Evolutionary conservation across 2,888 invertebrate genomes (phyloP), one percentile per base, ranked within the genome.

Genomic region (Microplitis deprimator): DNA sequence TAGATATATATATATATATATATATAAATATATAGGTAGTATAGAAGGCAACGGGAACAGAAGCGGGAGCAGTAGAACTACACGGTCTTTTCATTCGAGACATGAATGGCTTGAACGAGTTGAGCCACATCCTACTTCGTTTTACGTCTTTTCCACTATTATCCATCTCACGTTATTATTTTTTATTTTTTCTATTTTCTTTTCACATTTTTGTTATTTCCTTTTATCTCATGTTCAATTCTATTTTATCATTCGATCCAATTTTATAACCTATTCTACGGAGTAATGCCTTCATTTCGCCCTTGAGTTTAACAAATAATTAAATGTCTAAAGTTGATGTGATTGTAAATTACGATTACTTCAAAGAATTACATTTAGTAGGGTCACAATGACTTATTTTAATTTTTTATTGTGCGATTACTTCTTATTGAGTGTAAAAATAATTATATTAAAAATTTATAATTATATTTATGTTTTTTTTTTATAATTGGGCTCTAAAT

Each of bases 21-120:
- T 29, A 29, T 29, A 29, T 29, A 29, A 29, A 50, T 50, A 50
- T 50, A 50, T 50, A 50, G 50, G 13, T 50, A 50, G 64, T 64
- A 64, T 59, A 73, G 16, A 64, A 16, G 40, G 62, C 17, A 29
- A 29, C 62, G 38, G 41, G 29, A 29, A 29, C 29, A 29, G 29
- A 29, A 29, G 29, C 29, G 59, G 71, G 61, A 61, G 61, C 50
- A 13, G 61, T 62, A 50, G 65, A 60, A 20, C 78, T 79, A 79
- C 79, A 83, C 84, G 83, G 87, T 83, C 89, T 89, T 89, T 89
- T 89, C 89, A 89, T 88, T 83, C 83, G 60, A 68, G 80, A 86
- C 86, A 84, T 89, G 88, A 89, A 89, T 89, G 87, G 87, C 83
- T 85, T 86, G 89, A 89, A 89, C 89, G 89, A 89, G 89, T 89